Evolutionary conservation across 2,797 vertebrate species (phyloP).

Genomic region (Mormyrus hasselquistii): DNA sequence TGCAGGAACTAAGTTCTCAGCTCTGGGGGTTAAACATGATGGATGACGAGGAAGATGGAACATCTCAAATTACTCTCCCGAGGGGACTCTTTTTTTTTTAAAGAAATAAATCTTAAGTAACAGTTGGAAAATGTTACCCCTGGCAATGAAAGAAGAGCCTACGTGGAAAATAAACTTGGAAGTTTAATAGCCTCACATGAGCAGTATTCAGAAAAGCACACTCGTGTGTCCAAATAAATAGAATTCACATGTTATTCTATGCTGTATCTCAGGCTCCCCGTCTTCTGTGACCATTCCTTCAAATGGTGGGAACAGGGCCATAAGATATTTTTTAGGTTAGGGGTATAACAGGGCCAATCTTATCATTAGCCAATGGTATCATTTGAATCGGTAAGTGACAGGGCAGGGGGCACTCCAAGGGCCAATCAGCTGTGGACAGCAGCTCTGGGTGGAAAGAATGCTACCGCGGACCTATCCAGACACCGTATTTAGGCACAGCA

Average conservation of each 20-base stretch:
- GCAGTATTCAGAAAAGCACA: not conserved
- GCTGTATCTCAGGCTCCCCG: not conserved
- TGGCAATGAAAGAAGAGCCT: not conserved
- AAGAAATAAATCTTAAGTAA: not conserved
- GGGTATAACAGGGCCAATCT: not conserved
- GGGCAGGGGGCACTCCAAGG: not conserved
- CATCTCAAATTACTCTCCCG: not conserved
- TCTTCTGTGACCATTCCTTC: not conserved
- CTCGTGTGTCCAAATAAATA: not conserved
- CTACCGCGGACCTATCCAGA: not conserved
- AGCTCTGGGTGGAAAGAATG: not conserved
- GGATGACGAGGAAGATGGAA: not conserved
- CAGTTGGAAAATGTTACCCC: not conserved
- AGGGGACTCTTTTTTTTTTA: not conserved
- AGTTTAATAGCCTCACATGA: not conserved
- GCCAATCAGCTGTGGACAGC: not conserved
- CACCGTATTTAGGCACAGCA: not conserved
- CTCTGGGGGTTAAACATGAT: not conserved
- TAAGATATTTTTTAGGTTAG: not conserved
- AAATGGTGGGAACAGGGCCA: not conserved
- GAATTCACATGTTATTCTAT: not conserved
- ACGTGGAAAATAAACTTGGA: not conserved
- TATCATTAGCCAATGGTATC: not conserved
- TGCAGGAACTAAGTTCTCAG: not conserved
- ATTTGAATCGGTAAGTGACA: not conserved